These are phyloP conservation scores for Argyresthia albistria DNA, from an alignment of 2,888 invertebrate genomes.

Conservation along the genomic window DNA sequence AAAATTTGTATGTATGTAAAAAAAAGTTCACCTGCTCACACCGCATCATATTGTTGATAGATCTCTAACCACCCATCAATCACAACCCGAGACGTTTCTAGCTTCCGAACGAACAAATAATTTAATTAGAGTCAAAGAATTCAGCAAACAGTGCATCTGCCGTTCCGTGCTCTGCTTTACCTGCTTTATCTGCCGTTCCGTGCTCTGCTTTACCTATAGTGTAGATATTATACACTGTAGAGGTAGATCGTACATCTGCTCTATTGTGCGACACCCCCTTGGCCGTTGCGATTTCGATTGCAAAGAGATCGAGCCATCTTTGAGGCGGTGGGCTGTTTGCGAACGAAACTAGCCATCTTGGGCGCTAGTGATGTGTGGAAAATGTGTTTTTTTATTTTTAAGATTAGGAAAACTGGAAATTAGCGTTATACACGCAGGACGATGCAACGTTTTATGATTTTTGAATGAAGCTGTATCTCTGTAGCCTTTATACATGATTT, in stretches of 20 bases:
- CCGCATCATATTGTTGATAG: too few species aligned
- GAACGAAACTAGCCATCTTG: constrained; percentile 43
- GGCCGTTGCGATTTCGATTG: constrained; percentile 32
- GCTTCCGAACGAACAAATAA: constrained; percentile 3
- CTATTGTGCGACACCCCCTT: constrained; percentile 19
- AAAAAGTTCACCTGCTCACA: too few species aligned
- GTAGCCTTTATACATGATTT: too few species aligned
- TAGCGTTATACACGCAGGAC: too few species aligned
- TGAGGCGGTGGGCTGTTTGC: constrained; percentile 18
- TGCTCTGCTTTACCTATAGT: too few species aligned
- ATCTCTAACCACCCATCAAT: not conserved
- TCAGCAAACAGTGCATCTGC: constrained; percentile 36
- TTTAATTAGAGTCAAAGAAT: constrained; percentile 32
- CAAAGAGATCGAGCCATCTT: too few species aligned
- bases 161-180: constrained; percentile 43
- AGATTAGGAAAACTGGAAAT: too few species aligned
- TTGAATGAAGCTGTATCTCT: too few species aligned
- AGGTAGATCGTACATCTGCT: not conserved
- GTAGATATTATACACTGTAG: too few species aligned
- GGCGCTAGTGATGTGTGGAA: not conserved
- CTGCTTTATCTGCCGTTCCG: constrained; percentile 61
- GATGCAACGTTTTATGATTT: too few species aligned
- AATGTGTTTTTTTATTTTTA: too few species aligned
- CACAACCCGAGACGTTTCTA: not conserved
- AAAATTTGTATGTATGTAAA: too few species aligned